Percentiles rank a stretch among this genome's conserved stretches.
These are phyloP conservation scores for Eira barbara DNA, from an alignment of 2,113 vertebrate genomes.

Conservation along the genomic window DNA sequence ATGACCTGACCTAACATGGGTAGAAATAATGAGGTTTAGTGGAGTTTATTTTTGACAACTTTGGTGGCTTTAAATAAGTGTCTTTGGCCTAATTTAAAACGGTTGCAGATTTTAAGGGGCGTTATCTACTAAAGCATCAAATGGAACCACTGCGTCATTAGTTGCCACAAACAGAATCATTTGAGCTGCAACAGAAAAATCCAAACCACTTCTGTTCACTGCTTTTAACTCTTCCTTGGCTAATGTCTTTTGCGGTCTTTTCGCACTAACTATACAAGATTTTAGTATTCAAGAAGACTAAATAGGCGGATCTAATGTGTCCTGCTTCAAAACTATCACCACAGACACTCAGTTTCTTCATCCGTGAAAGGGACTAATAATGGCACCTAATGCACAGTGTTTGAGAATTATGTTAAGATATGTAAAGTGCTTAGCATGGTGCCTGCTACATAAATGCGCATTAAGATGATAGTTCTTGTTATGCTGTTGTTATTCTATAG, in stretches of 20 bases:
- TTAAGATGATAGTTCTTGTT: not conserved
- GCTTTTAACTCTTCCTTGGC: constrained; percentile 35
- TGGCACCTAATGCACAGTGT: not conserved
- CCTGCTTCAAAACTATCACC: not conserved
- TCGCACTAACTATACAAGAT: not conserved
- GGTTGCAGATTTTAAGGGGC: constrained; percentile 7
- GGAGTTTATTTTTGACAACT: constrained; percentile 63
- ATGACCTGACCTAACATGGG: constrained; percentile 11
- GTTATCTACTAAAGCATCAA: constrained; percentile 36
- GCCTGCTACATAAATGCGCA: not conserved
- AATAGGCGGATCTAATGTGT: not conserved
- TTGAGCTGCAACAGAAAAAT: not conserved
- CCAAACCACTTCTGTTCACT: not conserved
- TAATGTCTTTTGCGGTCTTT: not conserved
- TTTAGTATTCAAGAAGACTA: not conserved
- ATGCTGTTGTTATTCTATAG: not conserved
- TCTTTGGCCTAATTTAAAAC: constrained; percentile 63
- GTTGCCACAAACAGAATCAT: constrained; percentile 23
- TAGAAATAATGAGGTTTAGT: constrained; percentile 61
- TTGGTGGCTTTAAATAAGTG: constrained; percentile 54
- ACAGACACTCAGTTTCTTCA: not conserved
- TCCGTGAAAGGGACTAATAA: not conserved
- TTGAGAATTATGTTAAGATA: not conserved
- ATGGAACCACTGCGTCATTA: constrained; percentile 23
- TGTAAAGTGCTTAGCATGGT: not conserved